phyloP scores from a whole-genome alignment of 2,888 invertebrate species.

The Eulithis prunata region DNA sequence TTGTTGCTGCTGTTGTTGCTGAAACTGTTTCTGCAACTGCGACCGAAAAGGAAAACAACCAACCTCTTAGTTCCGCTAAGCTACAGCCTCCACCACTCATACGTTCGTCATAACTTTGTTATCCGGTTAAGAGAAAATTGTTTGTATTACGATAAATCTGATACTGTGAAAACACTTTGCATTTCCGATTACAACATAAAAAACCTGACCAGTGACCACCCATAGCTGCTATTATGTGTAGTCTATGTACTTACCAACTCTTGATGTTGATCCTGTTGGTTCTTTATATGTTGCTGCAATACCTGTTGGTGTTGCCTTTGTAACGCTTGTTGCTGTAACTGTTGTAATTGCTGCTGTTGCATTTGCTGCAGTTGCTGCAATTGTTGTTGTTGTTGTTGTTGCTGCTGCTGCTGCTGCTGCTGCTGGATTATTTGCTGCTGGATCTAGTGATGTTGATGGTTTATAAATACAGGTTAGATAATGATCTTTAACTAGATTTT shows the following conservation, averaged over 20 bases:
- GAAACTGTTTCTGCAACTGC: constrained; percentile 64
- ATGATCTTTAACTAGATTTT: too few relatives aligned
- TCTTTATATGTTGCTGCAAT: constrained; percentile 85
- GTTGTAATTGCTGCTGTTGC: constrained; percentile 66
- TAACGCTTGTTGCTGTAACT: constrained; percentile 66
- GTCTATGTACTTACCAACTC: constrained; percentile 62
- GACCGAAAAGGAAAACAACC: constrained; percentile 23
- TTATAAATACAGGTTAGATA: neutral
- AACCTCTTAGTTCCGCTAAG: constrained; percentile 14
- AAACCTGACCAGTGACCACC: constrained; percentile 4
- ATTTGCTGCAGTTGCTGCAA: constrained; percentile 62
- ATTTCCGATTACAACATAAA: neutral
- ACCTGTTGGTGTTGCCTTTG: constrained; percentile 75
- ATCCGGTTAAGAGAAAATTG: too few relatives aligned
- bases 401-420: constrained; percentile 54
- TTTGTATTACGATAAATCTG: too few relatives aligned
- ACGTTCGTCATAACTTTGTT: too few relatives aligned
- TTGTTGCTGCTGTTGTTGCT: constrained; percentile 65
- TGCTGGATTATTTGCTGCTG: constrained; percentile 80
- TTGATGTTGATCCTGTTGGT: constrained; percentile 80
- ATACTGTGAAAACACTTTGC: neutral
- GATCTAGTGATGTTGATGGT: constrained; percentile 51
- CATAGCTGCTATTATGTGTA: neutral
- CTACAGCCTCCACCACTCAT: constrained; percentile 1
- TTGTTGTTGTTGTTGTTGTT: constrained; percentile 65